Evolutionary conservation across 2,113 vertebrate genomes (phyloP).

Genomic region (Vidua macroura): DNA sequence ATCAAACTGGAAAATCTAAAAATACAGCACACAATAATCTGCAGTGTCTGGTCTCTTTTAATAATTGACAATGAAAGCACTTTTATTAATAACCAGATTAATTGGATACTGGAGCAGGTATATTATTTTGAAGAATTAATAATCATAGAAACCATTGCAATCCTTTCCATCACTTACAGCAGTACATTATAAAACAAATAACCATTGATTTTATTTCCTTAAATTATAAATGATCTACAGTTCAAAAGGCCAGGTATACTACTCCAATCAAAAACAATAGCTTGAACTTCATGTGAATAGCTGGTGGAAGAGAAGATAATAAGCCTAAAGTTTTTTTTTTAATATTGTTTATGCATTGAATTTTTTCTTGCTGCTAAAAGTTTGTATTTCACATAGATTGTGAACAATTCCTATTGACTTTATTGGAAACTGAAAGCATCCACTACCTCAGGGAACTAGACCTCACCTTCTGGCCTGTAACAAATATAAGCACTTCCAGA

Average conservation of each 20-base stretch:
- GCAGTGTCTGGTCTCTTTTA: conserved; percentile 49
- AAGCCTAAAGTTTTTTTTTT: neutral
- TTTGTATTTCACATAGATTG: neutral
- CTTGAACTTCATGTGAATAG: neutral
- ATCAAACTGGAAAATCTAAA: conserved; percentile 71
- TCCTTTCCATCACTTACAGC: conserved; percentile 2
- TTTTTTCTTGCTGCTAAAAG: neutral
- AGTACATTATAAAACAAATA: conserved; percentile 13
- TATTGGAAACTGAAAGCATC: neutral
- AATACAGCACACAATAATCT: conserved; percentile 58
- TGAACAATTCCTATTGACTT: neutral
- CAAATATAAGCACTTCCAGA: neutral
- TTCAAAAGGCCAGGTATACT: conserved; percentile 18
- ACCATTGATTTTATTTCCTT: neutral
- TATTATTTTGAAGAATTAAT: neutral
- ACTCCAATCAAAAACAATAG: conserved; percentile 42
- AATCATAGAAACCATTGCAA: neutral
- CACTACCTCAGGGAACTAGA: neutral
- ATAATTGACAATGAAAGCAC: conserved; percentile 24
- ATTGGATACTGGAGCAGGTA: conserved; percentile 22
- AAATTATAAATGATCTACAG: conserved; percentile 1
- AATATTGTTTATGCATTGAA: neutral
- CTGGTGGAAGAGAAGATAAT: neutral
- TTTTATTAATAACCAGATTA: conserved; percentile 41
- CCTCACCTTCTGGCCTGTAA: neutral